Base-by-base conservation (phyloP, 2,113 vertebrate genomes). In the Pterophyllum scalare region DNA sequence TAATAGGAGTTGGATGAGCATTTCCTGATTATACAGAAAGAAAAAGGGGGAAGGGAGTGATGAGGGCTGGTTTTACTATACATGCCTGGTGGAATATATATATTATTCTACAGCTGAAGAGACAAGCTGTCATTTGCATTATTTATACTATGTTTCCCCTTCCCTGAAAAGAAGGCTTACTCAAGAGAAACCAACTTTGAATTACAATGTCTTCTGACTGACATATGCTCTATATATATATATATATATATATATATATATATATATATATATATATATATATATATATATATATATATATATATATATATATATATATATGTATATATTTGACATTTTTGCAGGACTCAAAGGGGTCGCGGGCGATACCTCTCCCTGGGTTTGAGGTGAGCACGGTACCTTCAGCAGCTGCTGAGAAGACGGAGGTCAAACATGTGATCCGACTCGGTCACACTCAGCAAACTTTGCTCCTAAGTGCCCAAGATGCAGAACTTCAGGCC, bases 401-500 rank as follows among this genome's bases (percentile, higher is more conserved):
- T 9, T 8, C 94, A 7, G 91, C 92, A 0, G 90, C 89, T 2
- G 46, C 85, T 9, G 97, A 98, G 77, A 96, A 94, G 84, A 93
- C 92, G 0, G 96, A 97, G 19, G 64, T 81, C 15, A 96, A 96
- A 57, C 93, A 97, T 0, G 62, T 92, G 6, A 95, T 98, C 92
- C 96, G 94, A 87, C 95, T 98, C 65, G 96, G 93, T 85, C 95
- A 96, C 91, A 93, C 94, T 79, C 96, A 96, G 87, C 96, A 97
- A 87, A 93, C 93, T 72, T 90, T 97, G 8, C 96, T 96, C 91
- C 94, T 98, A 92, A 96, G 96, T 33, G 92, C 95, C 1, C 94
- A 96, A 15, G 96, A 98, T 9, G 91, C 94, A 35, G 96, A 98
- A 64, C 88, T 96, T 59, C 96, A 96, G 88, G 86, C 89, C 84